Conservation (phyloP, 1,140 invertebrate species). For the Radopholus similis region DNA sequence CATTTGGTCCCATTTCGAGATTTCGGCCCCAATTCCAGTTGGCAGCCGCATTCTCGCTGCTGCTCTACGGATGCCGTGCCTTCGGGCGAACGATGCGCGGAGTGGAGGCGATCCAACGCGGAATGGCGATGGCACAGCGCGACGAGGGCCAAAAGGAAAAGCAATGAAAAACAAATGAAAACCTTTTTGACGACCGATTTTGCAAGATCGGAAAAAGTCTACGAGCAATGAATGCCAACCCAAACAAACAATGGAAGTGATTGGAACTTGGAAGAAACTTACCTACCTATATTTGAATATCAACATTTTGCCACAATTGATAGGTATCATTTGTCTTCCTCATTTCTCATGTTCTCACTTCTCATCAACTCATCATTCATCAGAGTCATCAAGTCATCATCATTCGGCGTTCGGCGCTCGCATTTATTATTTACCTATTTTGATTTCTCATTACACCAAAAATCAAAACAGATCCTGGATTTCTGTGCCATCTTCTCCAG, state of each 20-base stretch:
- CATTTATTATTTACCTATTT: too few relatives aligned
- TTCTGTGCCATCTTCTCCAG: too few relatives aligned
- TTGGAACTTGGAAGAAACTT: not conserved
- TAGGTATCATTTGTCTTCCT: too few relatives aligned
- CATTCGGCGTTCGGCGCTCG: too few relatives aligned
- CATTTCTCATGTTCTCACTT: too few relatives aligned
- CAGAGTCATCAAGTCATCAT: too few relatives aligned
- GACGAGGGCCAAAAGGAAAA: not conserved
- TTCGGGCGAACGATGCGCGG: conserved; percentile 17
- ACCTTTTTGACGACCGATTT: not conserved
- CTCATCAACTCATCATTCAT: too few relatives aligned
- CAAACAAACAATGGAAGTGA: not conserved
- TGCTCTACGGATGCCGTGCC: conserved; percentile 22
- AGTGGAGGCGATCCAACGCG: conserved; percentile 4
- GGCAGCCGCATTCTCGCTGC: conserved; percentile 16
- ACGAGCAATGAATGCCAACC: too few relatives aligned
- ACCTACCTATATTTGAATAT: not conserved
- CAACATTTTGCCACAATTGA: too few relatives aligned
- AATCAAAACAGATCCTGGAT: too few relatives aligned
- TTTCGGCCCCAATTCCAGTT: conserved; percentile 11
- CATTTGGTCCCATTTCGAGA: not conserved
- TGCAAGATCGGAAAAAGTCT: not conserved
- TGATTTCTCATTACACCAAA: too few relatives aligned
- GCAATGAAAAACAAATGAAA: not conserved
- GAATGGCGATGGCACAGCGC: not conserved